Conservation (phyloP, 2,888 invertebrate species). For the Cepaea hortensis region DNA sequence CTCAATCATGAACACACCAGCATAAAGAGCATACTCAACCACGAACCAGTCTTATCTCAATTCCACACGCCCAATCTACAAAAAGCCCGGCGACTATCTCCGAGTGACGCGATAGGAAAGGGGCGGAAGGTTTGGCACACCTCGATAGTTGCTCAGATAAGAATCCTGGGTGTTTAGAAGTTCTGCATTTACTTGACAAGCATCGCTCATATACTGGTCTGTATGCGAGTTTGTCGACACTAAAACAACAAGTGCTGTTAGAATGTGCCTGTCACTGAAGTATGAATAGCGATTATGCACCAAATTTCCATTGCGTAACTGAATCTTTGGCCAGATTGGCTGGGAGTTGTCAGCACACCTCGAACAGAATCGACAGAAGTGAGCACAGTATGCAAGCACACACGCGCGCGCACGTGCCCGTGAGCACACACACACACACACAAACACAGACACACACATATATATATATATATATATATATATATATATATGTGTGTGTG, state of each 20-base stretch:
- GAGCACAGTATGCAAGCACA: neutral
- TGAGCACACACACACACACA: neutral
- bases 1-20: slow-evolving; percentile 2
- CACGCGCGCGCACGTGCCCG: neutral
- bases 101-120: slow-evolving; percentile 26
- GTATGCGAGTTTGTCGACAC: neutral
- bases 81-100: slow-evolving; percentile 18
- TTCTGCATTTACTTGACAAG: slow-evolving; percentile 10
- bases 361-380: too few relatives aligned
- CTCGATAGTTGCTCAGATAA: slow-evolving; percentile 30
- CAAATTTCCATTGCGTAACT: too few relatives aligned
- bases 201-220: neutral
- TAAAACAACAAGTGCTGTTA: too few relatives aligned
- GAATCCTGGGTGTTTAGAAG: slow-evolving; percentile 13
- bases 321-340: too few relatives aligned
- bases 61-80: slow-evolving; percentile 36
- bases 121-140: slow-evolving; percentile 35
- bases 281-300: too few relatives aligned
- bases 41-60: slow-evolving; percentile 23
- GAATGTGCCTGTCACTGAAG: too few relatives aligned
- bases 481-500: neutral
- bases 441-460: neutral
- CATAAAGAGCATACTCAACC: slow-evolving; percentile 32
- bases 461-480: neutral
- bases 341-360: too few relatives aligned